Evolutionary conservation across 2,113 vertebrate genomes (phyloP), one percentile per base, ranked within the genome.

Genomic region (Hippoglossus stenolepis): DNA sequence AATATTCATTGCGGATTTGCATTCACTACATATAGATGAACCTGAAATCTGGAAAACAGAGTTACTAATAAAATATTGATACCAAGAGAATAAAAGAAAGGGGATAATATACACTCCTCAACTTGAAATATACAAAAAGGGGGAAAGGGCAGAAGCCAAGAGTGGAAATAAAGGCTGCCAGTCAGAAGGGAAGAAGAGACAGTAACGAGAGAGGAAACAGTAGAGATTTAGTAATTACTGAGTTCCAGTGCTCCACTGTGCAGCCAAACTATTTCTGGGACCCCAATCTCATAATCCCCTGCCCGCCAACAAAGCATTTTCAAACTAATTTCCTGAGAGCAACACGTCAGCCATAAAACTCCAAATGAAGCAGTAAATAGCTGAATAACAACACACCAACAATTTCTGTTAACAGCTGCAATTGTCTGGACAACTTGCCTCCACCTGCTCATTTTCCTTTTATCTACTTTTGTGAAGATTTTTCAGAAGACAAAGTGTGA

Each of bases 301-400:
- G 61, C 40, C 53, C 65, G 68, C 82, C 76, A 84, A 91, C 88
- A 87, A 89, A 90, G 85, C 88, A 73, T 87, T 90, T 88, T 83
- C 45, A 86, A 85, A 89, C 84, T 91, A 68, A 87, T 91, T 88
- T 86, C 77, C 88, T 77, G 76, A 83, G 82, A 87, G 84, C 71
- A 64, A 84, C 76, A 53, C 24, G 23, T 77, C 73, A 83, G 69
- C 79, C 65, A 82, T 89, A 84, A 88, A 89, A 74, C 62, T 75
- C 83, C 80, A 89, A 90, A 90, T 89, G 75, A 74, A 79, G 87
- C 87, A 79, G 70, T 85, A 85, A 91, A 90, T 84, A 85, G 77
- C 65, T 66, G 82, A 84, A 90, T 90, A 87, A 87, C 69, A 65
- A 60, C 67, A 67, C 59, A 75, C 64, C 65, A 70, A 45, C 56